Percentiles rank a stretch among this genome's conserved stretches.
These are phyloP conservation scores for Drosophila ohnishii DNA, from an alignment of 1,140 invertebrate species.

Conservation along the genomic window DNA sequence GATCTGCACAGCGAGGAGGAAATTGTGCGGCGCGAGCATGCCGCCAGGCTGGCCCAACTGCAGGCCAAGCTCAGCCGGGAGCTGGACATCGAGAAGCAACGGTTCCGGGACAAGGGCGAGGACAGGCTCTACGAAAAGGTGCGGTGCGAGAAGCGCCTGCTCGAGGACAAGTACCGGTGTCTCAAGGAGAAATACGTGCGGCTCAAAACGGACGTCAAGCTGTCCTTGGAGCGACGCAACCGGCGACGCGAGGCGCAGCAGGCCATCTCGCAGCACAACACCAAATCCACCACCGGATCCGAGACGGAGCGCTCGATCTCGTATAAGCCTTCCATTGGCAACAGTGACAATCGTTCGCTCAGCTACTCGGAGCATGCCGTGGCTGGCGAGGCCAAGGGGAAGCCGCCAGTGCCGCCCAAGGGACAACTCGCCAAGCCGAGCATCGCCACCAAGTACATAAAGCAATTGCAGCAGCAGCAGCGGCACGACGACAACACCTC, in stretches of 20 bases:
- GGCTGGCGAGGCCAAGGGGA: slow-evolving; percentile 32
- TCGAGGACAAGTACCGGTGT: slow-evolving; percentile 91
- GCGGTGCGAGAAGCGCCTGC: slow-evolving; percentile 88
- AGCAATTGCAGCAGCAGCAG: slow-evolving; percentile 75
- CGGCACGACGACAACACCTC: slow-evolving; percentile 78
- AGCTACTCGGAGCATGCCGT: slow-evolving; percentile 69
- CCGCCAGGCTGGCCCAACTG: slow-evolving; percentile 86
- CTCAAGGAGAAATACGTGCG: slow-evolving; percentile 91
- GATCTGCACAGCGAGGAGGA: slow-evolving; percentile 86
- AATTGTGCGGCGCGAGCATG: slow-evolving; percentile 86
- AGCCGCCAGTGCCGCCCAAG: slow-evolving; percentile 71
- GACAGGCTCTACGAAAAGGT: slow-evolving; percentile 86
- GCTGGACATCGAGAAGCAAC: slow-evolving; percentile 84
- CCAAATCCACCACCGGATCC: slow-evolving; percentile 86
- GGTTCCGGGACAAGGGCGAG: slow-evolving; percentile 83
- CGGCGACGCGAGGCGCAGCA: slow-evolving; percentile 86
- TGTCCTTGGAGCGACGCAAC: slow-evolving; percentile 86
- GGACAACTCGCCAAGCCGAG: slow-evolving; percentile 58
- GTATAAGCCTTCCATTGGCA: slow-evolving; percentile 84
- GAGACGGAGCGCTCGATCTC: slow-evolving; percentile 90
- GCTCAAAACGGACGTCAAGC: slow-evolving; percentile 90
- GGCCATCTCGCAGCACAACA: slow-evolving; percentile 70
- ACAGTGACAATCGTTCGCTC: slow-evolving; percentile 76
- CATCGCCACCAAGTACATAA: slow-evolving; percentile 73
- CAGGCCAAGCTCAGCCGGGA: slow-evolving; percentile 86